These are phyloP conservation scores for Amphipyra tragopoginis DNA, from an alignment of 2,888 invertebrate species.

Conservation along the genomic window DNA sequence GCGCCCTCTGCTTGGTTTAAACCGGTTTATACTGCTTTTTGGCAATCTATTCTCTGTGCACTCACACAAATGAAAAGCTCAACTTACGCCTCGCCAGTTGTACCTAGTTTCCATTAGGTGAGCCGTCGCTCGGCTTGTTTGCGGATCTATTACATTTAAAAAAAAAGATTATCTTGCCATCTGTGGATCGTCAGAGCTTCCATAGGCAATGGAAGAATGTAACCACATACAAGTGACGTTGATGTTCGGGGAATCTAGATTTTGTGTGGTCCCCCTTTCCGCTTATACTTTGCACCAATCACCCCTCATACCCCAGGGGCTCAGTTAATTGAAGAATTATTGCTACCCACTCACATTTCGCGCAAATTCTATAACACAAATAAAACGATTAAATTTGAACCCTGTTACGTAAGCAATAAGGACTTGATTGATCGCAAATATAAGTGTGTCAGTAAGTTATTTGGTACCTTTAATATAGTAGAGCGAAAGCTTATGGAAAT, in stretches of 20 bases:
- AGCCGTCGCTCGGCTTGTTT: no score
- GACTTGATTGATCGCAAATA: conserved; percentile 36
- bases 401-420: conserved; percentile 51
- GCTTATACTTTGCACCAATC: conserved; percentile 32
- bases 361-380: conserved; percentile 65
- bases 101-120: no score
- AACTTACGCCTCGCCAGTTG: no score
- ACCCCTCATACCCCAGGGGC: conserved; percentile 57
- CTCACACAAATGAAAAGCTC: no score
- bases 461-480: conserved; percentile 44
- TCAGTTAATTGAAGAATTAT: conserved; percentile 82
- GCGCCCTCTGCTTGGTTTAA: no score
- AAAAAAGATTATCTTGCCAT: no score
- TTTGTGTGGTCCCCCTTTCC: conserved; percentile 33
- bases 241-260: not conserved
- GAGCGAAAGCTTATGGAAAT: conserved; percentile 53
- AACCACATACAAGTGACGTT: no score
- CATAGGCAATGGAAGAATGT: no score
- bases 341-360: conserved; percentile 72
- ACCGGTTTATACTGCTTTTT: no score
- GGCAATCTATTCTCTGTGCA: no score
- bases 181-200: no score
- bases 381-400: conserved; percentile 58
- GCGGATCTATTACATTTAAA: no score
- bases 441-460: conserved; percentile 24